Conservation (phyloP, 2,113 vertebrate genomes). For the Zapornia atra region DNA sequence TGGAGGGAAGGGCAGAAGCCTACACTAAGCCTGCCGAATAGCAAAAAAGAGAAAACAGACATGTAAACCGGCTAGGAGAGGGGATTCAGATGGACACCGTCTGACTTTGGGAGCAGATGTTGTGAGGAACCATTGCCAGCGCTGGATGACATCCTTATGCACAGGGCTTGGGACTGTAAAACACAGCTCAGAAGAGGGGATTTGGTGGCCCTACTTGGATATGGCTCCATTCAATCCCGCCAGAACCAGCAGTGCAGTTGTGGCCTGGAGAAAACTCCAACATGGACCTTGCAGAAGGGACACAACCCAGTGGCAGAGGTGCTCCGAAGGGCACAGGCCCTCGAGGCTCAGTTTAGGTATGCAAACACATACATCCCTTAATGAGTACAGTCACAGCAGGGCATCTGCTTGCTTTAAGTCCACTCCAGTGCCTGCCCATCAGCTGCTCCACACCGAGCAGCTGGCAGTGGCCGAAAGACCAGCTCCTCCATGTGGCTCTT, state of each 20-base stretch:
- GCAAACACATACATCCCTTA: not conserved
- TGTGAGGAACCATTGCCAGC: not conserved
- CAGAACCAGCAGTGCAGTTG: not conserved
- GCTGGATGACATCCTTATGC: not conserved
- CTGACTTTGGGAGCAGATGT: not conserved
- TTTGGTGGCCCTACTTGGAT: not conserved
- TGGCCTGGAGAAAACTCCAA: not conserved
- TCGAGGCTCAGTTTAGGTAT: not conserved
- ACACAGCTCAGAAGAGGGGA: not conserved
- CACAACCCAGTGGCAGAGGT: not conserved
- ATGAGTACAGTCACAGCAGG: not conserved
- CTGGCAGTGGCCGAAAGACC: not conserved
- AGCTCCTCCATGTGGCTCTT: not conserved
- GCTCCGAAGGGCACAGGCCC: no score
- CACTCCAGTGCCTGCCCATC: not conserved
- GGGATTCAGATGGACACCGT: rapidly evolving
- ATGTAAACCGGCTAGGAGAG: rapidly evolving
- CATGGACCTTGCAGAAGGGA: rapidly evolving
- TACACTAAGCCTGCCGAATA: not conserved
- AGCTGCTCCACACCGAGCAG: not conserved
- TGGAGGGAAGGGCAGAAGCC: not conserved
- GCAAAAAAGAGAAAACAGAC: not conserved
- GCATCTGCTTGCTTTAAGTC: not conserved
- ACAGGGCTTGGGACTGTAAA: not conserved
- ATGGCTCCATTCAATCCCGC: not conserved